Evolutionary conservation across 2,888 invertebrate genomes (phyloP).

Genomic region (Drosophila prolongata): DNA sequence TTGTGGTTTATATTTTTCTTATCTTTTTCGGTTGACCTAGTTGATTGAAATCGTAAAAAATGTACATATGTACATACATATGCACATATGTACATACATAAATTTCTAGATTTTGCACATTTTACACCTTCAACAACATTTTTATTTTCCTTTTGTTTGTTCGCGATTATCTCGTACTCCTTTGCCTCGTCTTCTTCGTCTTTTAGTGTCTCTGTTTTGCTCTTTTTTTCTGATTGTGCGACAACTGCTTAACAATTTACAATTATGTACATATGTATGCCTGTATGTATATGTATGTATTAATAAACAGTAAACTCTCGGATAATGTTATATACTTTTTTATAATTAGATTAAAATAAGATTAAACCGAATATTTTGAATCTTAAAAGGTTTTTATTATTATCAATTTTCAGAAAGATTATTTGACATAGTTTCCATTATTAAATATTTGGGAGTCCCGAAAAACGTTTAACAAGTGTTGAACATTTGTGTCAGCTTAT

Average conservation of each 20-base stretch:
- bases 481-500: too few species aligned
- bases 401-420: too few species aligned
- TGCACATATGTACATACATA: neutral
- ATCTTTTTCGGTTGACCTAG: constrained; percentile 18
- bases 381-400: too few species aligned
- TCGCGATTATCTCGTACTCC: constrained; percentile 26
- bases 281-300: neutral
- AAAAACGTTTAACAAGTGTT: too few species aligned
- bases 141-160: constrained; percentile 5
- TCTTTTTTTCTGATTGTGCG: constrained; percentile 30
- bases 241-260: constrained; percentile 48
- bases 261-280: constrained; percentile 23
- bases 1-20: constrained; percentile 3
- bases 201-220: constrained; percentile 14
- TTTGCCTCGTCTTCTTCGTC: neutral
- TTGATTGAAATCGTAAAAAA: constrained; percentile 11
- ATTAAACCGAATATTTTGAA: too few species aligned
- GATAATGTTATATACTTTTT: too few species aligned
- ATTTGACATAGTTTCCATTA: too few species aligned
- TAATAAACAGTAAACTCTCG: constrained; percentile 6
- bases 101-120: constrained; percentile 2
- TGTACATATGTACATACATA: too few species aligned
- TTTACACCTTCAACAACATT: constrained; percentile 14
- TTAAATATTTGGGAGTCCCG: too few species aligned
- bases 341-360: too few species aligned